These are phyloP conservation scores for Gallinago stenura DNA, from an alignment of 2,797 vertebrate genomes.

Conservation along the genomic window DNA sequence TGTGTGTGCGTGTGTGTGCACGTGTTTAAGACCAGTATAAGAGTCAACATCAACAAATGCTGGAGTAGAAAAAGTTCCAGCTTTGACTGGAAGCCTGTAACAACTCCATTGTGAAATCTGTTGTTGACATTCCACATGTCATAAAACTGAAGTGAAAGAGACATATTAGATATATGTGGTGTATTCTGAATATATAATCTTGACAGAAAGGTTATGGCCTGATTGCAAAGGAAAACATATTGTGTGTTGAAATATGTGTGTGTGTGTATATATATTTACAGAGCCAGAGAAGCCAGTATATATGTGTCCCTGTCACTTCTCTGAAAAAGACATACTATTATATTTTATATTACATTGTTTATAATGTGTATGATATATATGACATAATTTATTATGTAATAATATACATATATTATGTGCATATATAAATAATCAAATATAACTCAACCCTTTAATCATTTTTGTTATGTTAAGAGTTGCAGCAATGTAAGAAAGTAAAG, in stretches of 20 bases:
- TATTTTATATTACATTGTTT: not conserved
- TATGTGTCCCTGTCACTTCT: not conserved
- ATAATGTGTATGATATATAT: not conserved
- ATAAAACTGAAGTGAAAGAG: not conserved
- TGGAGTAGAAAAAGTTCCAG: not conserved
- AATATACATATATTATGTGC: not conserved
- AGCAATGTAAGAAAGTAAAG: not conserved
- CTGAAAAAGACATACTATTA: not conserved
- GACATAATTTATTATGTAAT: not conserved
- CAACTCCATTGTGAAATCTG: rapidly evolving
- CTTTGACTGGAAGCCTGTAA: not conserved
- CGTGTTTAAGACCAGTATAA: not conserved
- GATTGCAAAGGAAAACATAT: not conserved
- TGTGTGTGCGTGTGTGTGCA: not conserved
- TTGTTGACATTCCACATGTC: not conserved
- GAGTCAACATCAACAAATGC: not conserved
- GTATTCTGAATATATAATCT: not conserved
- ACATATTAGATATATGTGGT: not conserved
- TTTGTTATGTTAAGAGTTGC: not conserved
- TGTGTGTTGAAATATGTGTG: not conserved
- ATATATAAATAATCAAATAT: not conserved
- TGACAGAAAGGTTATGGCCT: not conserved
- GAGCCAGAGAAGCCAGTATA: not conserved
- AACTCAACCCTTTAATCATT: not conserved
- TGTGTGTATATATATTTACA: not conserved